Conservation (phyloP, 2,797 vertebrate genomes). For the Sebastes goodei region DNA sequence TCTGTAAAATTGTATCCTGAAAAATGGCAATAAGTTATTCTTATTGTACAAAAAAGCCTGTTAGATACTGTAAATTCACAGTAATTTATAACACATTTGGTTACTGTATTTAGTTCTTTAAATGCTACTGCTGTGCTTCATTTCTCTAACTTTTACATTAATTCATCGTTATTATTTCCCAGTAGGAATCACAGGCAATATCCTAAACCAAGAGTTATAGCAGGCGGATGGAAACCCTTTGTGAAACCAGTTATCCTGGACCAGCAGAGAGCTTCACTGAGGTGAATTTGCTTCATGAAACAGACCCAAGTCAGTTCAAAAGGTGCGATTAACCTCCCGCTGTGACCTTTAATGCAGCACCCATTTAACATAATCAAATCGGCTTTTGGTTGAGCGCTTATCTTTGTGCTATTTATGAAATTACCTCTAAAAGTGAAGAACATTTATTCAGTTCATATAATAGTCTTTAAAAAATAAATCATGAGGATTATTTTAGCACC, state of each 20-base stretch:
- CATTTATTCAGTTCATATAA: not conserved
- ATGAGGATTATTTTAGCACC: not conserved
- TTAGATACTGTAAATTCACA: not conserved
- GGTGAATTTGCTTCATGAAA: not conserved
- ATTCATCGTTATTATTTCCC: not conserved
- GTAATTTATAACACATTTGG: not conserved
- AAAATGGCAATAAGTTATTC: not conserved
- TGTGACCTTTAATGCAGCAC: not conserved
- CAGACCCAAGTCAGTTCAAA: not conserved
- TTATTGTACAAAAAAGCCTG: not conserved
- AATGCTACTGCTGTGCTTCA: not conserved
- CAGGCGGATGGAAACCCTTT: not conserved
- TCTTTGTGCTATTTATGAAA: not conserved
- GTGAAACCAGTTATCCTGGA: not conserved
- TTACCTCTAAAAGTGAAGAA: not conserved
- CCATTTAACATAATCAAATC: not conserved
- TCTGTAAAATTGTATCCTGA: not conserved
- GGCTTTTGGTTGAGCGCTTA: not conserved
- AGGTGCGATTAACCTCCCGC: not conserved
- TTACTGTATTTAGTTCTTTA: not conserved
- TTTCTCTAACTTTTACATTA: not conserved
- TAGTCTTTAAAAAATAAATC: not conserved
- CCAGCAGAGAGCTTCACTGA: not conserved
- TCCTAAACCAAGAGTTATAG: not conserved
- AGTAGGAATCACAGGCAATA: not conserved